Evolutionary conservation across 2,888 invertebrate species (phyloP).

Genomic region (Dinocampus coccinellae): DNA sequence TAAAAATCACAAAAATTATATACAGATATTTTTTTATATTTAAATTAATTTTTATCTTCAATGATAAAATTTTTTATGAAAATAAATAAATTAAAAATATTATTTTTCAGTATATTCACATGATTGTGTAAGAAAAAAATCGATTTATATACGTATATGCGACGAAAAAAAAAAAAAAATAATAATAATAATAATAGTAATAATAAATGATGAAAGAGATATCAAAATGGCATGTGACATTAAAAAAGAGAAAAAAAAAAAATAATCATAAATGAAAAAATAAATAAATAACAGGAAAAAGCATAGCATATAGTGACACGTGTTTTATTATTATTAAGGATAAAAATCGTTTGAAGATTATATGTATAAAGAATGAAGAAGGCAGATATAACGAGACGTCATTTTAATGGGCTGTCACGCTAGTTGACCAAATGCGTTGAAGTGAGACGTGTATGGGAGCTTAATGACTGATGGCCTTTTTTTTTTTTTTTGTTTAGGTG

Average conservation of each 20-base stretch:
- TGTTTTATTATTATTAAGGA: slow-evolving; percentile 47
- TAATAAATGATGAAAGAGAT: slow-evolving; percentile 53
- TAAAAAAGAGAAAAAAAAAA: slow-evolving; percentile 52
- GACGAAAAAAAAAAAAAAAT: neutral
- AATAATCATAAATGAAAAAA: too few species aligned
- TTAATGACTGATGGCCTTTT: slow-evolving; percentile 45
- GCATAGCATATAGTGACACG: slow-evolving; percentile 62
- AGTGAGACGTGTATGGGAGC: slow-evolving; percentile 15
- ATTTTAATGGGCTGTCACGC: slow-evolving; percentile 45
- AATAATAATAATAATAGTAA: neutral
- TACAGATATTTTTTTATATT: too few species aligned
- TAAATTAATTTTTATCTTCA: too few species aligned
- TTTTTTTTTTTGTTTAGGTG: neutral
- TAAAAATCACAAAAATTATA: neutral
- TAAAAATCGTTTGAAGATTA: slow-evolving; percentile 29
- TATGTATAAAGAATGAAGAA: slow-evolving; percentile 10
- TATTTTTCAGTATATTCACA: neutral
- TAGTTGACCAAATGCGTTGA: slow-evolving; percentile 36
- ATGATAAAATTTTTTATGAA: too few species aligned
- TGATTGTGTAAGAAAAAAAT: neutral
- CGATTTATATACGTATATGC: neutral
- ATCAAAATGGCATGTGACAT: slow-evolving; percentile 65
- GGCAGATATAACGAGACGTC: slow-evolving; percentile 35
- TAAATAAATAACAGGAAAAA: slow-evolving; percentile 14
- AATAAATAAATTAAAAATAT: too few species aligned